phyloP scores from a whole-genome alignment of 2,888 invertebrate species.

The Meandrusa payeni region DNA sequence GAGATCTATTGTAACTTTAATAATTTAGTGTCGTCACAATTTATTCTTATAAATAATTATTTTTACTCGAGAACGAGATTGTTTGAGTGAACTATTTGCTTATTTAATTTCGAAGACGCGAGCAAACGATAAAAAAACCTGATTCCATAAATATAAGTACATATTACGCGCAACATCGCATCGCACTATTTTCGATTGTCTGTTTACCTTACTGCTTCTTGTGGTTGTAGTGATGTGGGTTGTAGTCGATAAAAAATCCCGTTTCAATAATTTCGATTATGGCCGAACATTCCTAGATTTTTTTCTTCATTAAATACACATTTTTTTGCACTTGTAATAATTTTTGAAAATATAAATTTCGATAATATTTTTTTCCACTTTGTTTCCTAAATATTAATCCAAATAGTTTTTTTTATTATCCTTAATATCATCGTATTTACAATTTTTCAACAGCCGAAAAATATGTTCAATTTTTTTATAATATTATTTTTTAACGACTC shows the following conservation, averaged over 20 bases:
- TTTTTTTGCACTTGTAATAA: constrained; percentile 78
- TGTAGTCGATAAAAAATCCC: constrained; percentile 75
- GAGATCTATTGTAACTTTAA: too few relatives aligned
- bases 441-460: constrained; percentile 81
- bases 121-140: constrained; percentile 40
- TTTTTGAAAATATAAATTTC: constrained; percentile 82
- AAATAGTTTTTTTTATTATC: constrained; percentile 81
- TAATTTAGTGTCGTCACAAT: too few relatives aligned
- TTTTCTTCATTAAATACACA: constrained; percentile 55
- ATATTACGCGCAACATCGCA: constrained; percentile 64
- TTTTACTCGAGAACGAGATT: too few relatives aligned
- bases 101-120: constrained; percentile 31
- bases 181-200: constrained; percentile 66
- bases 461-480: constrained; percentile 79
- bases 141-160: constrained; percentile 61
- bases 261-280: constrained; percentile 68
- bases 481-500: constrained; percentile 81
- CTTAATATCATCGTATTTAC: constrained; percentile 81
- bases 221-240: constrained; percentile 64
- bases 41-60: too few relatives aligned
- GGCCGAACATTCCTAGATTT: constrained; percentile 75
- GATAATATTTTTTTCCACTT: constrained; percentile 77
- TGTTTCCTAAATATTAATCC: constrained; percentile 80
- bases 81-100: neutral
- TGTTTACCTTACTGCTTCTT: constrained; percentile 75